These are phyloP conservation scores for Drosophila nigricruria DNA, from an alignment of 2,888 invertebrate genomes.

Conservation along the genomic window DNA sequence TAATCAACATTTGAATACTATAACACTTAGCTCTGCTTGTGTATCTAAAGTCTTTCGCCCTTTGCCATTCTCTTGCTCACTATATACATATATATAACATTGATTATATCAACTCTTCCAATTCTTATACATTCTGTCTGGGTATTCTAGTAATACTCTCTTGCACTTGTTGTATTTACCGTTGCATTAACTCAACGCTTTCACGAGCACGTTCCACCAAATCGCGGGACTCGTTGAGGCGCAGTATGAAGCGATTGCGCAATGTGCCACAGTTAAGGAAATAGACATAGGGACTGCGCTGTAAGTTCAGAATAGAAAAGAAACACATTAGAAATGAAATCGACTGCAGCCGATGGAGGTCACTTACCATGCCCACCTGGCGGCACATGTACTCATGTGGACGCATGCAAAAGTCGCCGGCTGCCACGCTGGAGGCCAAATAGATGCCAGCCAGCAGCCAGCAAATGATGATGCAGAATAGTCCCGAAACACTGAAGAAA, in stretches of 20 bases:
- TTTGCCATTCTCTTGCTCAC: neutral
- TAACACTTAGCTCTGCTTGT: neutral
- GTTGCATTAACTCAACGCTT: constrained; percentile 82
- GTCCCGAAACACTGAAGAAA: constrained; percentile 94
- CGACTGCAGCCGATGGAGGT: too few species aligned
- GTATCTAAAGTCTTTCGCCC: neutral
- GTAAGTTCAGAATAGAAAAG: constrained; percentile 32
- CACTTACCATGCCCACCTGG: constrained; percentile 85
- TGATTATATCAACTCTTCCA: too few species aligned
- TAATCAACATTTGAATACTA: neutral
- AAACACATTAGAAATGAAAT: constrained; percentile 1
- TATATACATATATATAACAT: neutral
- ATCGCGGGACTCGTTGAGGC: constrained; percentile 85
- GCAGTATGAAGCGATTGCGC: constrained; percentile 85
- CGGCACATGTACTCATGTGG: constrained; percentile 88
- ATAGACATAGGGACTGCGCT: constrained; percentile 85
- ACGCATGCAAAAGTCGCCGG: constrained; percentile 94
- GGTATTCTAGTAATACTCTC: too few species aligned
- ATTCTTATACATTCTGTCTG: too few species aligned
- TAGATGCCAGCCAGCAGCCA: constrained; percentile 96
- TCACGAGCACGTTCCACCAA: constrained; percentile 85
- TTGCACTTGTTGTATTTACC: constrained; percentile 76
- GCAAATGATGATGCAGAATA: constrained; percentile 87
- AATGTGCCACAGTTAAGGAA: constrained; percentile 85
- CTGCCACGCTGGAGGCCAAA: constrained; percentile 93